phyloP scores from a whole-genome alignment of 2,888 invertebrate species.

The Beris chalybata region DNA sequence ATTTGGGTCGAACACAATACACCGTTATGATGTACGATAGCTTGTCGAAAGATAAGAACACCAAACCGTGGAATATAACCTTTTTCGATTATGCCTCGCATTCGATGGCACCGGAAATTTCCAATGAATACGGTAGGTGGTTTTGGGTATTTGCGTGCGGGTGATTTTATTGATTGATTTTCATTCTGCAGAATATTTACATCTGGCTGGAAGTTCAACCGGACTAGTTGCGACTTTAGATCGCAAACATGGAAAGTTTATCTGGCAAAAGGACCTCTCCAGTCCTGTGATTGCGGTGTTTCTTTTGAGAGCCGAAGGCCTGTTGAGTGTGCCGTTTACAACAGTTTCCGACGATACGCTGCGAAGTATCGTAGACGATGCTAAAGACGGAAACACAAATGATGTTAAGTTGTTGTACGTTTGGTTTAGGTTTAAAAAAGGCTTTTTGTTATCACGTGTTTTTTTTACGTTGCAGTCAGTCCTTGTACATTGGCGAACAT shows the following conservation, averaged over 20 bases:
- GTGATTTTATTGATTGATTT: not conserved
- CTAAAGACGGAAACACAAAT: slow-evolving; percentile 63
- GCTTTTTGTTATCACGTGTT: no score
- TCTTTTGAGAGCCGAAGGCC: slow-evolving; percentile 71
- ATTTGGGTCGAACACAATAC: slow-evolving; percentile 77
- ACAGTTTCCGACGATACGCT: slow-evolving; percentile 87
- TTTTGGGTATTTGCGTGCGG: not conserved
- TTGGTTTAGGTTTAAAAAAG: not conserved
- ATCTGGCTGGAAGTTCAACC: slow-evolving; percentile 87
- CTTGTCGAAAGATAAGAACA: slow-evolving; percentile 62
- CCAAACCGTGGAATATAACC: slow-evolving; percentile 92
- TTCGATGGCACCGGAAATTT: slow-evolving; percentile 75
- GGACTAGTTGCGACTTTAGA: slow-evolving; percentile 86
- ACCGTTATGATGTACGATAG: slow-evolving; percentile 93
- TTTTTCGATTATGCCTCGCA: slow-evolving; percentile 92
- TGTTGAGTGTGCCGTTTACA: slow-evolving; percentile 84
- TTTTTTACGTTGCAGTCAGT: slow-evolving; percentile 65
- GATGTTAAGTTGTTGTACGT: slow-evolving; percentile 66
- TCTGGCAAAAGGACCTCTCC: slow-evolving; percentile 85
- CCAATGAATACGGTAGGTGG: slow-evolving; percentile 74
- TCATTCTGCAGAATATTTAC: slow-evolving; percentile 70
- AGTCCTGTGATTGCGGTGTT: slow-evolving; percentile 93
- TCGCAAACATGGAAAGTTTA: slow-evolving; percentile 72
- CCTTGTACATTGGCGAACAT: slow-evolving; percentile 90
- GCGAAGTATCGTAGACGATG: slow-evolving; percentile 67